Conservation (phyloP, 2,113 vertebrate species). For the Sporophila hypoxantha region DNA sequence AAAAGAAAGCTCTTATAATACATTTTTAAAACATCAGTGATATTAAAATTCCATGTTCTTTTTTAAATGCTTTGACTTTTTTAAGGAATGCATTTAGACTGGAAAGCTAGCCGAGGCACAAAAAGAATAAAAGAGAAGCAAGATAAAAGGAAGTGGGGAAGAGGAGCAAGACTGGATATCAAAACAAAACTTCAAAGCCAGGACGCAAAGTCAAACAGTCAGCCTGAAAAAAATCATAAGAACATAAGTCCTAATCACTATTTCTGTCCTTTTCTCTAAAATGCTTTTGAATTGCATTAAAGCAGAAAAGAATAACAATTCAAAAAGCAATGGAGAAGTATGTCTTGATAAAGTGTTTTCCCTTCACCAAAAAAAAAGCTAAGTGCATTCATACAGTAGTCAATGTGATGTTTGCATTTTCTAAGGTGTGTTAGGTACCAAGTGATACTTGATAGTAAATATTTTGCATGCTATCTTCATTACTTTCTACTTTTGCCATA, state of each 20-base stretch:
- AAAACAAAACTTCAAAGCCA: conserved; percentile 44
- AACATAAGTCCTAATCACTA: background rate
- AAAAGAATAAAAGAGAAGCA: background rate
- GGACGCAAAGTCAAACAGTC: conserved; percentile 31
- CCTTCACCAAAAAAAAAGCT: background rate
- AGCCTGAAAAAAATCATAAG: background rate
- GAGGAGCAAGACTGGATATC: conserved; percentile 31
- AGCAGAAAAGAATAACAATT: background rate
- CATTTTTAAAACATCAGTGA: conserved; percentile 34
- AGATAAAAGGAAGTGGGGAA: background rate
- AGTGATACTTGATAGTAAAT: background rate
- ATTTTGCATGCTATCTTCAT: background rate
- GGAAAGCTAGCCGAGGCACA: conserved; percentile 29
- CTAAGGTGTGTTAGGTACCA: background rate
- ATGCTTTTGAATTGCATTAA: background rate
- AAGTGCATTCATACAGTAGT: background rate
- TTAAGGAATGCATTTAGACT: background rate
- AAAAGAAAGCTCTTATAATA: conserved; percentile 42
- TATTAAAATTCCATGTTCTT: conserved; percentile 36
- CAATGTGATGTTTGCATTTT: background rate
- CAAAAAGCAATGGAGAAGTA: background rate
- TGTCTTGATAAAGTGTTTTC: background rate
- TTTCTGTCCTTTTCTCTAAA: background rate
- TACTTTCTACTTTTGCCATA: background rate
- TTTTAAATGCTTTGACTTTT: background rate